Conservation (phyloP, 2,797 vertebrate genomes). For the Pseudochirops cupreus region DNA sequence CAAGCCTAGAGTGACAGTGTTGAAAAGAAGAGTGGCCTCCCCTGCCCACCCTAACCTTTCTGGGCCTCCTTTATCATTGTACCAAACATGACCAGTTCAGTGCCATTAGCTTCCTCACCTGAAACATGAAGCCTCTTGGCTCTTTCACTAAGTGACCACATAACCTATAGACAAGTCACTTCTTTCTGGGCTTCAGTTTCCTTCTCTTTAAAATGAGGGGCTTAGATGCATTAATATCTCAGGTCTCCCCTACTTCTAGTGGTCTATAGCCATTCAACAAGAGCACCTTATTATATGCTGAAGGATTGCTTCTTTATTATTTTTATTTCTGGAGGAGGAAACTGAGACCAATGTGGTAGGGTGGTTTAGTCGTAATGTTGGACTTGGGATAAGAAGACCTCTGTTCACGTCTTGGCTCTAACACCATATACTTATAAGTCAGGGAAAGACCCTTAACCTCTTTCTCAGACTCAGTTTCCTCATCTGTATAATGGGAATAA, state of each 20-base stretch:
- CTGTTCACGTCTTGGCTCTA: not conserved
- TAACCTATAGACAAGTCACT: not conserved
- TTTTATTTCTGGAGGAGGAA: not conserved
- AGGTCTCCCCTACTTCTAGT: not conserved
- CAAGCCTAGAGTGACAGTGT: not conserved
- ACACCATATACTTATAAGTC: not conserved
- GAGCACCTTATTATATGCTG: not conserved
- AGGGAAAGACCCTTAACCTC: not conserved
- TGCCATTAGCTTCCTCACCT: not conserved
- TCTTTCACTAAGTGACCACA: not conserved
- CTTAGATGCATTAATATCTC: not conserved
- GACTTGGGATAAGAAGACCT: not conserved
- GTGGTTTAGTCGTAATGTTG: not conserved
- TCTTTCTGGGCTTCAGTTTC: not conserved
- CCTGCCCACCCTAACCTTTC: not conserved
- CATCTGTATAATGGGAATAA: not conserved
- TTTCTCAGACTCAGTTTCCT: not conserved
- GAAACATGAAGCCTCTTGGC: not conserved
- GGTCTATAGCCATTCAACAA: not conserved
- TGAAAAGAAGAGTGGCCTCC: not conserved
- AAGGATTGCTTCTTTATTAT: not conserved
- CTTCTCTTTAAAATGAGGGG: not conserved
- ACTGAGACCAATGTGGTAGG: not conserved
- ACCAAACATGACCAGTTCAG: not conserved
- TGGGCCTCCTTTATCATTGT: not conserved